Percentiles rank a stretch among this genome's conserved stretches.
Evolutionary conservation across 1,140 invertebrate genomes (phyloP).

Genomic region (Tetramorium simillimum): DNA sequence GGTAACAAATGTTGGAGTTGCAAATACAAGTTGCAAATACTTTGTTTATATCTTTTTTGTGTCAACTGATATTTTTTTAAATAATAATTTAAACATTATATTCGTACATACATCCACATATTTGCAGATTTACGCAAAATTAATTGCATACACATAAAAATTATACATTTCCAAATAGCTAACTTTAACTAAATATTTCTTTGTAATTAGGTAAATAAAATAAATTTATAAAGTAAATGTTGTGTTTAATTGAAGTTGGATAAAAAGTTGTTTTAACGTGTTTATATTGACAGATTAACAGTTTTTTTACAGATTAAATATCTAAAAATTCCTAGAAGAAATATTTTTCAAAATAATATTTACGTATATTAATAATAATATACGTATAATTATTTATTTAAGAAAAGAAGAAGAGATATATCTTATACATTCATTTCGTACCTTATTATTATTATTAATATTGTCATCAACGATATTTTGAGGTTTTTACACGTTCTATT

Average conservation of each 20-base stretch:
- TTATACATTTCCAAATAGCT: background rate
- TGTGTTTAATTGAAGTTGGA: no score
- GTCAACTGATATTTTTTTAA: no score
- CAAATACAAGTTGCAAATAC: background rate
- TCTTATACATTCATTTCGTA: background rate
- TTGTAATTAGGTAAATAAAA: background rate
- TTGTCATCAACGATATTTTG: background rate
- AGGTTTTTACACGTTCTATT: background rate
- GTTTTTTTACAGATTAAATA: background rate
- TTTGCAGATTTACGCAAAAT: background rate
- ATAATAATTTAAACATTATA: constrained; percentile 11
- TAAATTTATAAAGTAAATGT: background rate
- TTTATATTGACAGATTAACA: no score
- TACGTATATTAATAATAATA: no score
- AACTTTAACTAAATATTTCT: background rate
- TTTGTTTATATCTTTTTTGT: background rate
- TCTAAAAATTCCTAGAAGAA: background rate
- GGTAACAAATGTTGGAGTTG: background rate
- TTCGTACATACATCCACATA: background rate
- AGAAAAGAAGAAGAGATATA: background rate
- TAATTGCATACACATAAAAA: background rate
- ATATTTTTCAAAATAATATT: background rate
- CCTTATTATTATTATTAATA: background rate
- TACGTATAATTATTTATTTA: background rate
- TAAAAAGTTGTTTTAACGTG: no score